Evolutionary conservation across 2,113 vertebrate species (phyloP).

Genomic region (Procavia capensis): DNA sequence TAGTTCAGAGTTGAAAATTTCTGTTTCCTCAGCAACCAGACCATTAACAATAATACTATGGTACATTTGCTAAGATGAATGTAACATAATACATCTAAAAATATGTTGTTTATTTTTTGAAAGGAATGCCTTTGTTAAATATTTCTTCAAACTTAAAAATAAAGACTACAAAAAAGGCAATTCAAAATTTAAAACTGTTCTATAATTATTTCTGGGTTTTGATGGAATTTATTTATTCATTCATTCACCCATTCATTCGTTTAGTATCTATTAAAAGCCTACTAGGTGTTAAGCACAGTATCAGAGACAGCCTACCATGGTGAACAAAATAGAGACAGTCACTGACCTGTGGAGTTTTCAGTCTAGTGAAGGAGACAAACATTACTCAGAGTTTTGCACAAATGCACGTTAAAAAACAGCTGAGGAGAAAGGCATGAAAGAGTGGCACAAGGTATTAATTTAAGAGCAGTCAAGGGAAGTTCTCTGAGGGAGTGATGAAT

Average conservation of each 20-base stretch:
- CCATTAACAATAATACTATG: conserved; percentile 27
- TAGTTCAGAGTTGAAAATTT: background rate
- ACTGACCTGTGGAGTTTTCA: background rate
- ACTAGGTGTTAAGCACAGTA: background rate
- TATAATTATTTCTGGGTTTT: background rate
- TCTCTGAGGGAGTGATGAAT: background rate
- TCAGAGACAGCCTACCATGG: background rate
- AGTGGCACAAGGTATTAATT: background rate
- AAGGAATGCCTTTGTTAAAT: conserved; percentile 23
- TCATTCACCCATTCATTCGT: background rate
- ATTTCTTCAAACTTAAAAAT: conserved; percentile 37
- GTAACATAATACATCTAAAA: background rate
- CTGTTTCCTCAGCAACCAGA: background rate
- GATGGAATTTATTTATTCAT: background rate
- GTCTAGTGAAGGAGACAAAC: background rate
- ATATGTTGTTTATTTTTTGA: background rate
- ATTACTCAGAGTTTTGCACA: background rate
- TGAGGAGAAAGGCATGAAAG: background rate
- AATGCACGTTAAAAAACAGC: background rate
- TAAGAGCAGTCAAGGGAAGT: background rate
- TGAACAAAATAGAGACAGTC: background rate
- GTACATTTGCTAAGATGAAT: background rate
- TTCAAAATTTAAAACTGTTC: background rate
- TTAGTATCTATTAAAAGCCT: background rate
- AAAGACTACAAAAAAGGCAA: background rate